These are phyloP conservation scores for Scelioninae gen. 2 DNA, from an alignment of 2,888 invertebrate species.

Conservation along the genomic window DNA sequence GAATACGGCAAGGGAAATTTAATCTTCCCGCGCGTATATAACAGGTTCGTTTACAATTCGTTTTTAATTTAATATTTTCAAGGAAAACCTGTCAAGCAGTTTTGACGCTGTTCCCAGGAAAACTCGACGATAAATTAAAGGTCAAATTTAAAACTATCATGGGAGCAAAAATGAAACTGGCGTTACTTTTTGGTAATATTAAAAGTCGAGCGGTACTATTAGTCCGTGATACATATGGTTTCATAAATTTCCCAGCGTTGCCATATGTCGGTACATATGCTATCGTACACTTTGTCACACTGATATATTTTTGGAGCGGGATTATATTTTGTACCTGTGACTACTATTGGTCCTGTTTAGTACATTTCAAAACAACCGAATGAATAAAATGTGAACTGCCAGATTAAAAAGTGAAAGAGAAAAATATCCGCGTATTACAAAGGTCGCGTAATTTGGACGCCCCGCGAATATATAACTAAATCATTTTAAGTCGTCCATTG, in stretches of 20 bases:
- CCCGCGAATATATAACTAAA: neutral
- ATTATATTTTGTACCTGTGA: conserved; percentile 23
- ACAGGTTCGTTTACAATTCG: too few species aligned
- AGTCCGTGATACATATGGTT: conserved; percentile 43
- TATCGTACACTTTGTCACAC: conserved; percentile 46
- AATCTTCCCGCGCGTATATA: too few species aligned
- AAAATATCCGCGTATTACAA: conserved; percentile 2
- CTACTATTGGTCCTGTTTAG: conserved; percentile 43
- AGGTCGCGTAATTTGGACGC: conserved; percentile 7
- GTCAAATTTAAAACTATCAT: conserved; percentile 18
- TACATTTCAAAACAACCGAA: conserved; percentile 14
- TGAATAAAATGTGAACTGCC: neutral
- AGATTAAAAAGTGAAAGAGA: conserved; percentile 6
- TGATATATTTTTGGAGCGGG: conserved; percentile 42
- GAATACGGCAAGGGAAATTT: too few species aligned
- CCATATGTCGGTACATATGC: conserved; percentile 54
- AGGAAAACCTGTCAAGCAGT: conserved; percentile 21
- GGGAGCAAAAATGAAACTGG: conserved; percentile 13
- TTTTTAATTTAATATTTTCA: conserved; percentile 14
- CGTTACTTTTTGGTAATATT: conserved; percentile 39
- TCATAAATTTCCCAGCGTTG: conserved; percentile 40
- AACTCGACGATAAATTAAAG: conserved; percentile 20
- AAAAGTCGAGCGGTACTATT: conserved; percentile 29
- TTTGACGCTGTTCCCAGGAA: conserved; percentile 19
- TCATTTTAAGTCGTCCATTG: too few species aligned